Base-by-base conservation (phyloP, 1,140 invertebrate genomes). In the Daktulosphaira vitifoliae region DNA sequence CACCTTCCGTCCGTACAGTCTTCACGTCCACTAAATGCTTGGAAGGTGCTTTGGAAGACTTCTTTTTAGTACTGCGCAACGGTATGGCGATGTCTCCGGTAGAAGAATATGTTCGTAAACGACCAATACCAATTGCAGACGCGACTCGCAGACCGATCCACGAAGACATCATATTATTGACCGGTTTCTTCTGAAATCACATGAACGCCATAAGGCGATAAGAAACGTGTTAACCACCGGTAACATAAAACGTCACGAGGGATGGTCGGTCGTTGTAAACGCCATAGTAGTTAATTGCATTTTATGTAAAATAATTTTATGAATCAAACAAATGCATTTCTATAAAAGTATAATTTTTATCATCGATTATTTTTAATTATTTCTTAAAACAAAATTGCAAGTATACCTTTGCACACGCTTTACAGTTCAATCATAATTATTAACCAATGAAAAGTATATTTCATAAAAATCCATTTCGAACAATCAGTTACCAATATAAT, bases 1-100 rank as follows among this genome's bases (percentile, higher is more conserved):
- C 96, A 6, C 84, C 96, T 1, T 78, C 72, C 2, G 66, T 66
- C 44, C 68, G 67, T 65, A 78, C 76, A 0, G 26, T 15, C 25
- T 33, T 46, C 42, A 22, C 56, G 56, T 62, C 56, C 42, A 62
- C 56, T 39, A 62, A n/a, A 16, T 62, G 56, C 22, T 48, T 62
- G 23, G 56, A 33, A 38, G 56, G 25, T 18, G 42, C 11, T 18
- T 39, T 23, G 25, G 42, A 15, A 0, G 56, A 62, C 18, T 62
- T 62, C 18, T 46, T 46, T 33, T 62, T 62, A 9, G 18, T 48
- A 13, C 42, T 33, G 2, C 56, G 56, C 25, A 62, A 48, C 18
- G 56, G 56, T 5, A 15, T 0, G 3, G 25, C 54, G 15, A 46
- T 37, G 3, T 23, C 38, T 2, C 4, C 5, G 22, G 39, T 18